Conservation (phyloP, 2,888 invertebrate genomes). For the Esperia sulphurella region DNA sequence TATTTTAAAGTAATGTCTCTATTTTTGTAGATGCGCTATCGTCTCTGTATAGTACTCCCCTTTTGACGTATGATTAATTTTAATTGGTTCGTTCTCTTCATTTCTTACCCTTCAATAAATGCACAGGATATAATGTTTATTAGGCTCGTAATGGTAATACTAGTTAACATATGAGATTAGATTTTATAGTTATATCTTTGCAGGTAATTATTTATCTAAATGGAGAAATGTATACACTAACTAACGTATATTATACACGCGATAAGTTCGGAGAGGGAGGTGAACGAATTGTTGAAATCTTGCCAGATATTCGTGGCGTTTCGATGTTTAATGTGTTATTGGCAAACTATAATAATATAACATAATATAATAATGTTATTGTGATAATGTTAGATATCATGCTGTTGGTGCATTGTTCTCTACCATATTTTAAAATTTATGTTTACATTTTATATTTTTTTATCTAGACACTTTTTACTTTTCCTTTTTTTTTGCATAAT, state of each 20-base stretch:
- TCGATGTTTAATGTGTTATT: conserved; percentile 66
- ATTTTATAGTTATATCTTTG: conserved; percentile 68
- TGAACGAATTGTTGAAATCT: conserved; percentile 63
- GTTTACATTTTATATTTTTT: conserved; percentile 22
- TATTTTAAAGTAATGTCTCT: conserved; percentile 51
- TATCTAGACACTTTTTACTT: conserved; percentile 16
- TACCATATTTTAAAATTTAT: conserved; percentile 8
- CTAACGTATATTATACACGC: conserved; percentile 55
- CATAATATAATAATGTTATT: conserved; percentile 53
- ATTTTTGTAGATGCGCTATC: conserved; percentile 37
- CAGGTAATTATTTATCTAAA: conserved; percentile 61
- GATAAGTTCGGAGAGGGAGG: conserved; percentile 36
- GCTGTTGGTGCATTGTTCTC: conserved; percentile 53
- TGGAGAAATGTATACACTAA: conserved; percentile 59
- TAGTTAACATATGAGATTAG: conserved; percentile 61
- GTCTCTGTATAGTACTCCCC: conserved; percentile 36
- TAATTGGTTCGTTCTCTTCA: conserved; percentile 20
- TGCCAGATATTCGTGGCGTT: conserved; percentile 63
- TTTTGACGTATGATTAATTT: conserved; percentile 23
- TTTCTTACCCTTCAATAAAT: conserved; percentile 35
- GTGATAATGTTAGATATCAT: conserved; percentile 68
- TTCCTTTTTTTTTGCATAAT: conserved; percentile 26
- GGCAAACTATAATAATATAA: conserved; percentile 52
- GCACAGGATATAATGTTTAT: conserved; percentile 42
- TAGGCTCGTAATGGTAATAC: conserved; percentile 46